Base-by-base conservation (phyloP, 2,888 invertebrate species). In the Pristionchus mayeri region DNA sequence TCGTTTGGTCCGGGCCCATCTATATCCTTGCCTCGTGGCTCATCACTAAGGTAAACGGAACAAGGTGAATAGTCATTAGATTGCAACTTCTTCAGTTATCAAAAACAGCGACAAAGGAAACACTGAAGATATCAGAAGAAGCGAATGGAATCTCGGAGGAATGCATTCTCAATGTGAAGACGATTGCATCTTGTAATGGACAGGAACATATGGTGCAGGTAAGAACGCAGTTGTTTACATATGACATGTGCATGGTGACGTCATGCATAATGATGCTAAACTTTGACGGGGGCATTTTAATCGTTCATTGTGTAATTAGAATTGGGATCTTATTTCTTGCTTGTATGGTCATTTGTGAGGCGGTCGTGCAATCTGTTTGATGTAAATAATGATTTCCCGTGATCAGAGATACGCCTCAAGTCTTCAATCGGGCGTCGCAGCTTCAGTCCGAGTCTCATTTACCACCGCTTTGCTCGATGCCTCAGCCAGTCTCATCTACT, bases 101-200 rank as follows among this genome's bases (percentile, higher is more conserved):
- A 21, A 54, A 54, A n/a, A 54, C 7, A 7, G 16, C 54, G n/a
- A 54, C n/a, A 18, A 54, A 54, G 4, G n/a, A n/a, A 27, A n/a
- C 44, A 30, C 30, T 76, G 44, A 76, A 40, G 4, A n/a, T 76
- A 11, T n/a, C 76, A 3, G 76, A 48, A 24, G 76, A 76, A 16
- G 76, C 76, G 9, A 76, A 76, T 76, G 76, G 44, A 76, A 24
- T 76, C 11, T 37, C 76, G 76, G 76, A 76, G n/a, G 76, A 76
- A 24, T 21, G 44, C 21, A 76, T 76, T 13, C 76, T 76, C 37
- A 76, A 76, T 24, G 76, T 76, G 37, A 76, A 76, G 40, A 76
- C 76, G 13, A 44, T 76, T 44, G 48, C 76, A 13, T n/a, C 44
- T 34, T 48, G 40, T 21, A 76, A 76, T 40, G 79, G 34, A 52